Evolutionary conservation across 1,140 invertebrate genomes (phyloP).

Genomic region (Listronotus oregonensis): DNA sequence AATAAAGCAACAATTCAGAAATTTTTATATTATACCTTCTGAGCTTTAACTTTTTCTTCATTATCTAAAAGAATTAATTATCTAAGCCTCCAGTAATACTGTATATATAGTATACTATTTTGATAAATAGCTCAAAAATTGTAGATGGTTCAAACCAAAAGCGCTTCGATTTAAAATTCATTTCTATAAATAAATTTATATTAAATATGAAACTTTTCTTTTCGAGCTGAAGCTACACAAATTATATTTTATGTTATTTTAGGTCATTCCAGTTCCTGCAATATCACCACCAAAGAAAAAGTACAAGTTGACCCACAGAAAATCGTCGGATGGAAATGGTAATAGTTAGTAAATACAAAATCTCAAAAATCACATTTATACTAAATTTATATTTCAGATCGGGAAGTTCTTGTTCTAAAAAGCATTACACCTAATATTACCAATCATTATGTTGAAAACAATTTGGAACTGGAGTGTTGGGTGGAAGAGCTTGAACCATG

Average conservation of each 20-base stretch:
- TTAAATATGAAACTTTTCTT: too few species aligned
- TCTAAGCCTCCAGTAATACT: too few species aligned
- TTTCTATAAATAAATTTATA: too few species aligned
- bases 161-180: too few species aligned
- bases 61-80: too few species aligned
- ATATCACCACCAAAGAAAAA: constrained; percentile 49
- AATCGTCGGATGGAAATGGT: constrained; percentile 52
- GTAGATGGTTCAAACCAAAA: too few species aligned
- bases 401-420: constrained; percentile 51
- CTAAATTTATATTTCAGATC: constrained; percentile 38
- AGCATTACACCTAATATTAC: constrained; percentile 39
- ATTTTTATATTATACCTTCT: too few species aligned
- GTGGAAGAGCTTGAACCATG: constrained; percentile 45
- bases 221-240: too few species aligned
- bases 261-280: constrained; percentile 28
- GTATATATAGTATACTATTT: too few species aligned
- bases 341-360: constrained; percentile 11
- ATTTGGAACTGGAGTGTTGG: constrained; percentile 47
- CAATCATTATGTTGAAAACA: constrained; percentile 41
- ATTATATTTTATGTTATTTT: constrained; percentile 7
- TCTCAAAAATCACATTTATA: neutral
- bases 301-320: constrained; percentile 49
- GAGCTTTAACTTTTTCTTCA: too few species aligned
- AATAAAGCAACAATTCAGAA: too few species aligned
- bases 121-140: too few species aligned